Evolutionary conservation across 2,113 vertebrate genomes (phyloP), one percentile per base, ranked within the genome.

Genomic region (Murina feae): DNA sequence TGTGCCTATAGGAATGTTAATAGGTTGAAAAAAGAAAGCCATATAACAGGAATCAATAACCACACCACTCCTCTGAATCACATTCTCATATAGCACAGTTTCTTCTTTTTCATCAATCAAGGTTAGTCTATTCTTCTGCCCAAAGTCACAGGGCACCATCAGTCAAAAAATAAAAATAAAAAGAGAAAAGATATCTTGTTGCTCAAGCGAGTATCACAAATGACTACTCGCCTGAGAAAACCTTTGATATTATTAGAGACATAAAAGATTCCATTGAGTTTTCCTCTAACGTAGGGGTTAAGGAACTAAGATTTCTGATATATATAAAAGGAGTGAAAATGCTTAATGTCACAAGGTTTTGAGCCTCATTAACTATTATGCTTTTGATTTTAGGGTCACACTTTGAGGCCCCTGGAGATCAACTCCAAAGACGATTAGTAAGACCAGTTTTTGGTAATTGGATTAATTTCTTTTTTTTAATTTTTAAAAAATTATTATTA

Each of bases 21-120:
- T 6, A 35, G 8, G 4, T 25, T 47, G 20, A 35, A 39, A 80
- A 90, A 79, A 51, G 6, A 93, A 63, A 71, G 13, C 4, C 47
- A 49, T 55, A 37, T 3, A 90, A 28, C 2, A 66, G 25, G 17
- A 78, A 55, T 63, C 89, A 82, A 35, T 85, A 85, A 71, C 25
- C 32, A 85, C 58, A 89, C 49, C 11, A 58, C 2, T 90, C 30
- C 4, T 6, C 3, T 79, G 69, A 4, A 63, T 94, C 28, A 1
- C 2, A 35, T 39, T 93, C 32, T 95, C 58, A 86, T 55, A 82
- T 1, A 4, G 39, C 71, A 49, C 3, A 95, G 37, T 55, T 90
- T 85, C 39, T 95, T 93, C 9, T 92, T 18, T 17, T 90, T 85
- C 82, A 94, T 90, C 88, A 91, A 2, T 96, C 86, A 96, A 60